A percentile compares a stretch with the other conserved stretches of the same genome.
These are phyloP conservation scores for Neostethus bicornis DNA, from an alignment of 2,797 vertebrate genomes.

Conservation along the genomic window DNA sequence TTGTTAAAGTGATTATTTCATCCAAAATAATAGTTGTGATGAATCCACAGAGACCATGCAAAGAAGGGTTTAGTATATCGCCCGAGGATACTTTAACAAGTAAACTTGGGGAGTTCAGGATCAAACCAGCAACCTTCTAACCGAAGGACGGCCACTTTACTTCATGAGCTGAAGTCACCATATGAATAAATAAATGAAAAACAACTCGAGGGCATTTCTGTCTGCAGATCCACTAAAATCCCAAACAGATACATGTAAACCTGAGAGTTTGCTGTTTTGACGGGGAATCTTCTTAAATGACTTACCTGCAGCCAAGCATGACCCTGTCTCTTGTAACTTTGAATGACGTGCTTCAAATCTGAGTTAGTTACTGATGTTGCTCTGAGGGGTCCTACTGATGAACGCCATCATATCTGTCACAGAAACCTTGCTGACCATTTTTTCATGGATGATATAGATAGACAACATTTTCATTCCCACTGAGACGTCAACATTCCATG, in stretches of 20 bases:
- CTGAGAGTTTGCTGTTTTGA: conserved; percentile 24
- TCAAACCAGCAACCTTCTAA: background rate
- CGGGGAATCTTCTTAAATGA: conserved; percentile 20
- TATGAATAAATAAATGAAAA: background rate
- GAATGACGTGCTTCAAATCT: conserved; percentile 23
- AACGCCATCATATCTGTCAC: conserved; percentile 19
- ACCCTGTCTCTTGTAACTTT: conserved; percentile 40
- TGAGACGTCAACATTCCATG: background rate
- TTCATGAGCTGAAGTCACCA: background rate
- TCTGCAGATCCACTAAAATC: background rate
- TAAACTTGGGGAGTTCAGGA: background rate
- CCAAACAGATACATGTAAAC: conserved; percentile 26
- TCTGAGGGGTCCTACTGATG: conserved; percentile 19
- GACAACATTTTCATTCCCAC: conserved; percentile 4
- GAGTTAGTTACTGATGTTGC: conserved; percentile 1
- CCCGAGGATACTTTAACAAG: background rate
- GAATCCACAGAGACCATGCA: background rate
- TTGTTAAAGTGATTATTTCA: background rate
- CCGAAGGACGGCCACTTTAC: background rate
- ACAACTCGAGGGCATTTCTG: background rate
- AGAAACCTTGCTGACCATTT: conserved; percentile 11
- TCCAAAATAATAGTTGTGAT: no score
- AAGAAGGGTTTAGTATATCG: background rate
- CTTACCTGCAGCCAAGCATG: conserved; percentile 38
- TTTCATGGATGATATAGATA: conserved; percentile 3